A percentile compares a stretch with the other conserved stretches of the same genome.
These are phyloP conservation scores for Nematolebias whitei DNA, from an alignment of 2,113 vertebrate species.

Conservation along the genomic window DNA sequence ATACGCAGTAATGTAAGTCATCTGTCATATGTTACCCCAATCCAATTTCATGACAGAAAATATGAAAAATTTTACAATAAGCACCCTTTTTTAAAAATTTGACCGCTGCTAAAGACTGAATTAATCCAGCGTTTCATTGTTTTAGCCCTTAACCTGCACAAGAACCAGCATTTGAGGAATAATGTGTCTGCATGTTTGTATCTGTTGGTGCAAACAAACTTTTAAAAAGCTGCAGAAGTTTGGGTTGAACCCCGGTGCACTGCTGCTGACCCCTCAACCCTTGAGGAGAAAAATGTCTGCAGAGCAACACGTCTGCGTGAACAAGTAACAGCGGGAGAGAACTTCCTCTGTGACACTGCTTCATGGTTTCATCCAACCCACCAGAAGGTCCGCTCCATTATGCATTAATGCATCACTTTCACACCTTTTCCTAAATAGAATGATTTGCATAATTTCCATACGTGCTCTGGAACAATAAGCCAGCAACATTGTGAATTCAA, in stretches of 20 bases:
- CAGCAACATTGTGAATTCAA: not conserved
- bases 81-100: no score
- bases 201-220: not conserved
- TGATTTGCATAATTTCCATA: not conserved
- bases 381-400: constrained; percentile 11
- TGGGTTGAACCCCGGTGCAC: not conserved
- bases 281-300: constrained; percentile 14
- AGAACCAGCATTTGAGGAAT: no score
- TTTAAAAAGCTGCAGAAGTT: constrained; percentile 3
- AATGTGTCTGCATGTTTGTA: not conserved
- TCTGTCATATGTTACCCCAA: no score
- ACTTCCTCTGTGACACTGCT: constrained; percentile 7
- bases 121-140: no score
- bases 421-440: not conserved
- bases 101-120: no score
- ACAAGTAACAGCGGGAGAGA: not conserved
- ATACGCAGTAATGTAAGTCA: no score
- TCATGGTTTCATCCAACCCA: constrained; percentile 1
- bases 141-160: not conserved
- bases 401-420: constrained; percentile 3
- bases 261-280: not conserved
- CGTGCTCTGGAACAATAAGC: not conserved
- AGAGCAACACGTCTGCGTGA: constrained; percentile 13
- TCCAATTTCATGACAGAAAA: no score
- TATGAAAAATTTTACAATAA: no score